Conservation (phyloP, 2,888 invertebrate genomes). For the Copidosoma aretas region DNA sequence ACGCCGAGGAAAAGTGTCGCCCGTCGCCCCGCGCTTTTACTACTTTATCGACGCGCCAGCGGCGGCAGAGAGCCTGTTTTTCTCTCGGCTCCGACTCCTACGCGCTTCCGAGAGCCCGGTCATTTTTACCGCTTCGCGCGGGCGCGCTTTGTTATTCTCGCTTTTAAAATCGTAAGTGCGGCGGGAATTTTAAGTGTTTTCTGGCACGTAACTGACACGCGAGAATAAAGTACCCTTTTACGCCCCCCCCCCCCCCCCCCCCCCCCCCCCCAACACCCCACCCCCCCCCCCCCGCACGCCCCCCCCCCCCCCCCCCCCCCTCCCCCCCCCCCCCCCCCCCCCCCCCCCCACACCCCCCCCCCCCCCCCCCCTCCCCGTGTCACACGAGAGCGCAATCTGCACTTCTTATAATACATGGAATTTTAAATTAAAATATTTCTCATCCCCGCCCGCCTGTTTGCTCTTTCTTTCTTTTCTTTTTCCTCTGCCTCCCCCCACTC, state of each 20-base stretch:
- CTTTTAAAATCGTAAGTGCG: constrained; percentile 41
- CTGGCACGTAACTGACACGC: constrained; percentile 42
- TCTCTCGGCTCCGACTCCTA: background rate
- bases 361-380: constrained; percentile 8
- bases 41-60: background rate
- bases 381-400: constrained; percentile 28
- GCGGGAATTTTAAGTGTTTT: constrained; percentile 44
- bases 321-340: background rate
- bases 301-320: constrained; percentile 22
- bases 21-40: too few relatives aligned
- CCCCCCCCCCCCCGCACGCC: constrained; percentile 13
- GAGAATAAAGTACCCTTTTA: constrained; percentile 43
- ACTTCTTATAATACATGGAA: constrained; percentile 22
- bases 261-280: constrained; percentile 24
- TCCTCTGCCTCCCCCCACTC: background rate
- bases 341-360: constrained; percentile 20
- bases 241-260: constrained; percentile 25
- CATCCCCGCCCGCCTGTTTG: background rate
- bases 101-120: constrained; percentile 25
- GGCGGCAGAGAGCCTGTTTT: background rate
- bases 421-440: constrained; percentile 18
- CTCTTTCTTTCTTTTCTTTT: background rate
- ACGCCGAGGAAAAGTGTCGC: background rate
- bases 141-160: constrained; percentile 34
- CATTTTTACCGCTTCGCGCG: constrained; percentile 14